A percentile compares a stretch with the other conserved stretches of the same genome.
Evolutionary conservation across 2,113 vertebrate species (phyloP).

Genomic region (Alectura lathami): DNA sequence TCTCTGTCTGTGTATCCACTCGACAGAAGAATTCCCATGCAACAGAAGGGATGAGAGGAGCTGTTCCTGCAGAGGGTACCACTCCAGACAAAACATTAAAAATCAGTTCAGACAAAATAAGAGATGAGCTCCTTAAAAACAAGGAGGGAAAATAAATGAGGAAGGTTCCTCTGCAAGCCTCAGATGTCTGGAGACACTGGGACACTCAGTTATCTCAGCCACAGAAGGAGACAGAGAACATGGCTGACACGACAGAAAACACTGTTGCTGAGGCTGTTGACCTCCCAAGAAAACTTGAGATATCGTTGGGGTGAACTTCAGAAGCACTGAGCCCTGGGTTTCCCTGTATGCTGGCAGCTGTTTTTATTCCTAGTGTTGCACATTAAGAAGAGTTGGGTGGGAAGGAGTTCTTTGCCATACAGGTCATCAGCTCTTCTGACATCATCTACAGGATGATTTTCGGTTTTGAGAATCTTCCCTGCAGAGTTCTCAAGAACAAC

Average conservation of each 20-base stretch:
- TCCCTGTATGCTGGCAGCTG: neutral
- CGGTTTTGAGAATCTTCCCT: neutral
- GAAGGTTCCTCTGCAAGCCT: neutral
- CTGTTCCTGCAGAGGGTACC: neutral
- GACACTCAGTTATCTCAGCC: neutral
- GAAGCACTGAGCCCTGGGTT: neutral
- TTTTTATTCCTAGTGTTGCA: neutral
- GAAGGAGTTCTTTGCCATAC: neutral
- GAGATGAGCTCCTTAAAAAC: neutral
- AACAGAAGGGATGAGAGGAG: neutral
- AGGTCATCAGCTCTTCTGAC: neutral
- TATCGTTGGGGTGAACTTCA: neutral
- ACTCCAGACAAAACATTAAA: neutral
- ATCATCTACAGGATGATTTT: neutral
- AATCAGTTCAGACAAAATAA: neutral
- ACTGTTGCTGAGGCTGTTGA: neutral
- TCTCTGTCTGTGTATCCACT: neutral
- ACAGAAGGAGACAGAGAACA: neutral
- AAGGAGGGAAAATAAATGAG: neutral
- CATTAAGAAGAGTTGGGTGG: neutral
- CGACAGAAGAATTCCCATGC: neutral
- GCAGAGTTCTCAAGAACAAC: neutral
- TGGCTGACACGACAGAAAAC: too few species aligned
- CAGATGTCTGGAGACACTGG: neutral
- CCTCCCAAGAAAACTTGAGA: neutral